Conservation (phyloP, 2,888 invertebrate genomes). For the Cephonodes hylas region DNA sequence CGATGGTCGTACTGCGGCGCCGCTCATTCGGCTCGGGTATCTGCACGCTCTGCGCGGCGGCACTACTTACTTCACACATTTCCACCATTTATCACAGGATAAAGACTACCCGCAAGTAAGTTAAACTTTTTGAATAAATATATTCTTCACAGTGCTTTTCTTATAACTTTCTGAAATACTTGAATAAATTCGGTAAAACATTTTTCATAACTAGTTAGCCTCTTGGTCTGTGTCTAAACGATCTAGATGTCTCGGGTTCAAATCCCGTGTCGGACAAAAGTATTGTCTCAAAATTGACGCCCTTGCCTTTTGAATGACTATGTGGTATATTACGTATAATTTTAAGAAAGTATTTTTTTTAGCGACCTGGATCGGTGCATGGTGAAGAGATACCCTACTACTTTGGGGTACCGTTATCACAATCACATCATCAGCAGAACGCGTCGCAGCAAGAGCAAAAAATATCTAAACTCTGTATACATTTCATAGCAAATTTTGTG, state of each 20-base stretch:
- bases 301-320: too few relatives aligned
- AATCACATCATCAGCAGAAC: constrained; percentile 84
- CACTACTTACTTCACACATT: constrained; percentile 92
- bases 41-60: constrained; percentile 90
- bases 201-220: too few relatives aligned
- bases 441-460: constrained; percentile 89
- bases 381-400: constrained; percentile 94
- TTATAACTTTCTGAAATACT: too few relatives aligned
- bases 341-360: constrained; percentile 19
- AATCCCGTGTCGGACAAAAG: too few relatives aligned
- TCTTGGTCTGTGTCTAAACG: too few relatives aligned
- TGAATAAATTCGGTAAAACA: too few relatives aligned
- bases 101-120: constrained; percentile 88
- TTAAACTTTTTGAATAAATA: neutral
- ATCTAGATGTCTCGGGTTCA: too few relatives aligned
- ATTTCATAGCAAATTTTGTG: constrained; percentile 93
- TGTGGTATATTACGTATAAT: neutral
- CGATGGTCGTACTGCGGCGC: constrained; percentile 95
- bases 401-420: constrained; percentile 88
- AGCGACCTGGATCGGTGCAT: constrained; percentile 90
- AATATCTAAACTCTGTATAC: constrained; percentile 89
- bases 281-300: too few relatives aligned
- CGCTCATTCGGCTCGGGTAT: constrained; percentile 89
- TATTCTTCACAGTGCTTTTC: too few relatives aligned
- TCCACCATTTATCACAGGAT: constrained; percentile 91